Base-by-base conservation (phyloP, 2,888 invertebrate species). In the Dorcus hopei region DNA sequence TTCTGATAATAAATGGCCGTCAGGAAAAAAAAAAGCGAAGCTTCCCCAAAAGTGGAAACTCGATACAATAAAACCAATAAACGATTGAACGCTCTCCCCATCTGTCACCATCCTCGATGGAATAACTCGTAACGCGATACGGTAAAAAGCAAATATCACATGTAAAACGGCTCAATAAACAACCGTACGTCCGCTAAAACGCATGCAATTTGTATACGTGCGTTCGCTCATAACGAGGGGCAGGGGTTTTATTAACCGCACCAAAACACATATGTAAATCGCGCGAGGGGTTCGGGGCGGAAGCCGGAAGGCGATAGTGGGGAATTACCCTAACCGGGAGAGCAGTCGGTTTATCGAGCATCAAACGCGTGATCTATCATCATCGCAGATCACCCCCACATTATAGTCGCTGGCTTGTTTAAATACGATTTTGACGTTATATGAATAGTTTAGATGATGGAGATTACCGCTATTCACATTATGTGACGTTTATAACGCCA, bases 121-220 rank as follows among this genome's bases (percentile, higher is more conserved):
- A 61, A 65, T 63, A 45, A 62, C 56, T 58, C 65, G 66, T 62
- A 62, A 63, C 62, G 64, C 52, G 68, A 67, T 65, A 69, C 70
- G 63, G 70, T 69, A 71, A 72, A 74, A 72, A 74, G 68, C 70
- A 68, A 73, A 73, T 71, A 73, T 72, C 68, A 65, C 71, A 68
- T 73, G 71, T 71, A 68, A 71, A 73, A 73, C 70, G 68, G 70
- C 69, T 69, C 70, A 70, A 72, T 72, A 74, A 73, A 73, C 72
- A 70, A 66, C 33, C 66, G 65, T 64, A 65, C 61, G 65, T 68
- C 66, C 68, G 67, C 50, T 39, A 45, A 45, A 45, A 45, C 11
- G 19, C 45, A 45, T 45, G 45, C 45, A 45, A 45, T 45, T 45
- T 45, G 45, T 45, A 45, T 45, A 19, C 19, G 11, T n/a, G 11